phyloP scores from a whole-genome alignment of 2,797 vertebrate species.

The Siniperca scherzeri region DNA sequence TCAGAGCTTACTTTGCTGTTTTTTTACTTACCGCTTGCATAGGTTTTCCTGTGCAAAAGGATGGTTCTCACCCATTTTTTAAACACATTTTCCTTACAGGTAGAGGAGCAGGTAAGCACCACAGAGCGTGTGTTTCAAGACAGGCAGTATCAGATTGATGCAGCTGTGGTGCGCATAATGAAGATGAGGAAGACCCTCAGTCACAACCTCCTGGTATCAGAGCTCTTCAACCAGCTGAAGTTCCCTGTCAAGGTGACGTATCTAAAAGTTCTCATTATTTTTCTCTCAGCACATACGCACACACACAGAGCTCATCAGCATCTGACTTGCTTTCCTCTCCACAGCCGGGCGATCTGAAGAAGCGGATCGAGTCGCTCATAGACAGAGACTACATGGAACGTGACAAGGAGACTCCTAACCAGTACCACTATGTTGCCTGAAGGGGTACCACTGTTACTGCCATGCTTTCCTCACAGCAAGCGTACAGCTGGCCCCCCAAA shows the following conservation, averaged over 20 bases:
- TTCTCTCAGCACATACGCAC: neutral
- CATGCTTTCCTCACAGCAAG: constrained; percentile 69
- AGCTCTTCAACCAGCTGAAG: constrained; percentile 95
- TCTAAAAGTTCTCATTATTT: neutral
- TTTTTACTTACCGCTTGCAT: neutral
- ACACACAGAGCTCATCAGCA: constrained; percentile 3
- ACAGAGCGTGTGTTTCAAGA: constrained; percentile 96
- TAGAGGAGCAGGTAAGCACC: constrained; percentile 95
- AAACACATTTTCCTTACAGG: constrained; percentile 73
- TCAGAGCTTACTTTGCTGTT: neutral
- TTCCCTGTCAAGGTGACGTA: constrained; percentile 92
- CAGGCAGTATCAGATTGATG: constrained; percentile 95
- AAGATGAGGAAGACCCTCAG: constrained; percentile 97
- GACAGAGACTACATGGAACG: constrained; percentile 98
- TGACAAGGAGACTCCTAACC: constrained; percentile 95
- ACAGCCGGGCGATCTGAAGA: constrained; percentile 96
- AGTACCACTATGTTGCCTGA: constrained; percentile 98
- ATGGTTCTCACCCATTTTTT: neutral
- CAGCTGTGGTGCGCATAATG: constrained; percentile 95
- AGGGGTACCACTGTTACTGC: constrained; percentile 51
- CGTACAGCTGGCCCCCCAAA: constrained; percentile 61
- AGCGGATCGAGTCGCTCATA: constrained; percentile 96
- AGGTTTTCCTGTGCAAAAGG: neutral
- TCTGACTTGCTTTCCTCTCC: constrained; percentile 46
- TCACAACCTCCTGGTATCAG: constrained; percentile 94